These are phyloP conservation scores for Channallabes apus DNA, from an alignment of 2,797 vertebrate genomes.

Conservation along the genomic window DNA sequence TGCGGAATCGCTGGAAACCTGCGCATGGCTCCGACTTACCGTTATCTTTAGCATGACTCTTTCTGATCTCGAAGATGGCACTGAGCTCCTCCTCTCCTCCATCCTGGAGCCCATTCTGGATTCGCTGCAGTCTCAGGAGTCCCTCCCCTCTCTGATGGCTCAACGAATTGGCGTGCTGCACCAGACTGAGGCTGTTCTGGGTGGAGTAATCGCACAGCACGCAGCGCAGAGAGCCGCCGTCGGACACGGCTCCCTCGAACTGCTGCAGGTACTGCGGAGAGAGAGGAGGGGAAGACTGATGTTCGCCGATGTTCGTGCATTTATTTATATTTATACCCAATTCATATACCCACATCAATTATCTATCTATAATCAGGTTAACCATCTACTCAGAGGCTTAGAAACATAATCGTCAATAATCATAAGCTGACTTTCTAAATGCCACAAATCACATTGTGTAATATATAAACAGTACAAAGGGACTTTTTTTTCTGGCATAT, in stretches of 20 bases:
- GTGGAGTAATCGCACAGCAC: conserved; percentile 95
- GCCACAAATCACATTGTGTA: neutral
- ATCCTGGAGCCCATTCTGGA: conserved; percentile 83
- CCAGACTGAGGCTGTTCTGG: conserved; percentile 92
- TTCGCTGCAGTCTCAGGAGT: conserved; percentile 88
- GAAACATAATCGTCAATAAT: neutral
- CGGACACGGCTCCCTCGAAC: conserved; percentile 87
- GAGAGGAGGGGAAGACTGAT: conserved; percentile 1
- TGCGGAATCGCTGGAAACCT: neutral
- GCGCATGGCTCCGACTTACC: conserved; percentile 73
- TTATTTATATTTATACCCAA: neutral
- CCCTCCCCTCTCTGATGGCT: conserved; percentile 94
- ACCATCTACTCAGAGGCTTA: neutral
- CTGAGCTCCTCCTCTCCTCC: conserved; percentile 90
- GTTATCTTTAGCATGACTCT: conserved; percentile 78
- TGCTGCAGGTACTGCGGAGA: conserved; percentile 89
- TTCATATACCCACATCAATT: neutral
- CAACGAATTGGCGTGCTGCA: conserved; percentile 94
- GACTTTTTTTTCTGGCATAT: neutral
- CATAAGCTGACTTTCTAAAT: neutral
- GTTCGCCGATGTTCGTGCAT: no score
- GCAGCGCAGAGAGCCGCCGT: conserved; percentile 91
- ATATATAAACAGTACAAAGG: neutral
- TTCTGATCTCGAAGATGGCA: conserved; percentile 95
- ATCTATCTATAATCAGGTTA: neutral